Conservation (phyloP, 1,140 invertebrate genomes). For the Meteorus sp. region DNA sequence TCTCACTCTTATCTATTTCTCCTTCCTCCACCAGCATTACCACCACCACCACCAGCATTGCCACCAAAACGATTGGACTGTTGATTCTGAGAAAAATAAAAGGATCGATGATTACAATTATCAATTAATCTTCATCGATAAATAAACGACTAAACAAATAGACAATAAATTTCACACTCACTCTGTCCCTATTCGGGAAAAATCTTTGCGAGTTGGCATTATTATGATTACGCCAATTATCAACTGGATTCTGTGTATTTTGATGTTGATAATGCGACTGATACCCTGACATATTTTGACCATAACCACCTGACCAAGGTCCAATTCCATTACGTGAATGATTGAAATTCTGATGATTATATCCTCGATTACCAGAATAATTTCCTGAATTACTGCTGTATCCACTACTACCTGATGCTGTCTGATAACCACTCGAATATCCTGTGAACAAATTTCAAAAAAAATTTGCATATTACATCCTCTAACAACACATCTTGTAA, state of each 20-base stretch:
- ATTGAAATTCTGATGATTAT: constrained; percentile 24
- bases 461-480: constrained; percentile 8
- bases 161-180: constrained; percentile 10
- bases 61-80: constrained; percentile 31
- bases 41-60: constrained; percentile 24
- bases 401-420: constrained; percentile 22
- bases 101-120: neutral
- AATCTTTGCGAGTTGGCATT: constrained; percentile 16
- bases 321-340: constrained; percentile 13
- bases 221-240: constrained; percentile 7
- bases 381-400: constrained; percentile 29
- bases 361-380: constrained; percentile 23
- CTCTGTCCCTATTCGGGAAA: constrained; percentile 20
- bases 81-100: constrained; percentile 34
- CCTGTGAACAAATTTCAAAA: constrained; percentile 39
- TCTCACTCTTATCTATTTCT: constrained; percentile 23
- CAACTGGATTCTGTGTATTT: constrained; percentile 27
- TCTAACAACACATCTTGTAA: constrained; percentile 17
- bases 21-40: constrained; percentile 20
- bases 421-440: constrained; percentile 42
- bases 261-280: constrained; percentile 28
- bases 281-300: constrained; percentile 15
- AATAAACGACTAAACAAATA: neutral
- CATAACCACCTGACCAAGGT: constrained; percentile 27
- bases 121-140: too few species aligned